phyloP scores from a whole-genome alignment of 2,888 invertebrate genomes.

The Cephus nigrinus region DNA sequence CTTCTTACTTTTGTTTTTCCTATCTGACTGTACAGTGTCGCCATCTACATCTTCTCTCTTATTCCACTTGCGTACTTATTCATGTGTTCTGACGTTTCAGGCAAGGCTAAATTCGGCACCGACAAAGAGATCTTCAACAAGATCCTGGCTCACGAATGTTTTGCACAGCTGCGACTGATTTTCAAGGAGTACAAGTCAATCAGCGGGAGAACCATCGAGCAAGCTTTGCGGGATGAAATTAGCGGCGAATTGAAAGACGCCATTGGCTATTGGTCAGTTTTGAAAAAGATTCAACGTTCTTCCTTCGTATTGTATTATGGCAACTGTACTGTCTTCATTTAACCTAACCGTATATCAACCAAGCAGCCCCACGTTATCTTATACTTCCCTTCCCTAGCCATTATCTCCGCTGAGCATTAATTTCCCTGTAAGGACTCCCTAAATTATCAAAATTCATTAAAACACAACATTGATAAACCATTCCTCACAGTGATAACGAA shows the following conservation, averaged over 20 bases:
- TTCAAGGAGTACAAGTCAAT: conserved; percentile 81
- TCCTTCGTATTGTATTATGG: neutral
- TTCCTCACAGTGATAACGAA: neutral
- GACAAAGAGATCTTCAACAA: conserved; percentile 80
- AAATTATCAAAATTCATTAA: neutral
- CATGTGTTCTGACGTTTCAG: neutral
- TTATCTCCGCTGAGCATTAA: neutral
- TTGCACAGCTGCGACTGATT: conserved; percentile 75
- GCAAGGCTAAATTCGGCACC: conserved; percentile 78
- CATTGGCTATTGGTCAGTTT: conserved; percentile 74
- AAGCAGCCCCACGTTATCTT: neutral
- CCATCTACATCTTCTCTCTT: too few relatives aligned
- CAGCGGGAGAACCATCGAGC: conserved; percentile 79
- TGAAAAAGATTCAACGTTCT: conserved; percentile 19
- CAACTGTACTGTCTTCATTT: neutral
- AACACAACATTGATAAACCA: neutral
- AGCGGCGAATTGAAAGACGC: conserved; percentile 77
- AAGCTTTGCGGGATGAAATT: conserved; percentile 77
- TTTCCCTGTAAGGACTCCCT: neutral
- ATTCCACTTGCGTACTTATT: neutral
- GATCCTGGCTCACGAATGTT: conserved; percentile 80
- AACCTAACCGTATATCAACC: neutral
- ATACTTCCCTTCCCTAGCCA: neutral
- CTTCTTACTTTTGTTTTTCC: too few relatives aligned
- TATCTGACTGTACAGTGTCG: too few relatives aligned